Base-by-base conservation (phyloP, 2,888 invertebrate genomes). In the Leptinotarsa rubiginosa region DNA sequence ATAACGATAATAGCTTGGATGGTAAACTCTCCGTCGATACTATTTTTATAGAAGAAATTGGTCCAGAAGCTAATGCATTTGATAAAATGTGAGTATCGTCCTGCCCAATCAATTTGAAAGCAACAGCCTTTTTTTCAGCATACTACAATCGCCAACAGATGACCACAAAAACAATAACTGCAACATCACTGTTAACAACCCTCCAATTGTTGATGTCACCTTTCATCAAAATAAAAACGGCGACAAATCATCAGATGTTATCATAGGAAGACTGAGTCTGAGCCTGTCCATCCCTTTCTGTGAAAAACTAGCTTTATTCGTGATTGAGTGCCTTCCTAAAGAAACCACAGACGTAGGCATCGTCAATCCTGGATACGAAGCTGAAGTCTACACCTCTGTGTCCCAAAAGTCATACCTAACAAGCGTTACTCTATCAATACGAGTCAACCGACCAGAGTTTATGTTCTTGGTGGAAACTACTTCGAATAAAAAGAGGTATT, bases 361-460 rank as follows among this genome's bases (percentile, higher is more conserved):
- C 25, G 89, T 94, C 47, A 94, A 94, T 85, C 92, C 92, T 75
- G 94, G 93, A 0, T 94, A 94, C 82, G 92, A 93, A 65, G 91
- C 91, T 5, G 93, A 92, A 79, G 84, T 74, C 3, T 76, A 70
- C n/a, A 84, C 82, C 74, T 79, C 78, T 12, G 81, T 86, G 0
- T 66, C 78, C 5, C 70, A 75, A 47, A 77, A 75, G 69, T 59
- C 70, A 5, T 73, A 74, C 47, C 73, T 77, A 0, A 81, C 82
- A 12, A 92, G 92, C 65, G 87, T 94, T 47, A 92, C 93, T 1
- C 88, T 95, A 78, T 93, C 93, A 0, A 88, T 94, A 31, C 91
- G 94, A 82, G 90, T 95, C 81, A 92, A 94, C 47, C 92, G 93
- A 83, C 95, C 95, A 0, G 95, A 95, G 87, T 89, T 95, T 67